A percentile compares a stretch with the other conserved stretches of the same genome.
Evolutionary conservation across 1,140 invertebrate genomes (phyloP).

Genomic region (Brachionus plicatilis): DNA sequence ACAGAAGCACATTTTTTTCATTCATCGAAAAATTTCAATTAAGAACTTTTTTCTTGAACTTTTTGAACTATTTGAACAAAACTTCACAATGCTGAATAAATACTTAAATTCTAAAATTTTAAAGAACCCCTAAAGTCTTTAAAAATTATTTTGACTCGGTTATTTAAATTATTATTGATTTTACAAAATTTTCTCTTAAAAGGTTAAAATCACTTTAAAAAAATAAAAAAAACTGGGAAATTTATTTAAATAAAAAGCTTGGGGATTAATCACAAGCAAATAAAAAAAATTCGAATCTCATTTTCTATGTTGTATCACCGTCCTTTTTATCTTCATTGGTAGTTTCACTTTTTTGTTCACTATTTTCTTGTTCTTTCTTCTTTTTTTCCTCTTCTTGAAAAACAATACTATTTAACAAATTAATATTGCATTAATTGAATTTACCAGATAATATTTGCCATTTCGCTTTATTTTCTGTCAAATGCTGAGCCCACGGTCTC

Average conservation of each 20-base stretch:
- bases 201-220: not conserved
- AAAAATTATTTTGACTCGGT: no score
- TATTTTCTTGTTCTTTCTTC: not conserved
- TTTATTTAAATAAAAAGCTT: not conserved
- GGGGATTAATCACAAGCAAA: not conserved
- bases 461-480: constrained; percentile 29
- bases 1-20: no score
- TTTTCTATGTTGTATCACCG: not conserved
- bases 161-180: no score
- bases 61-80: no score
- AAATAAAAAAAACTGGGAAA: not conserved
- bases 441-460: constrained; percentile 35
- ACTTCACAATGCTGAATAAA: no score
- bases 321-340: not conserved
- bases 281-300: not conserved
- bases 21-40: no score
- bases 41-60: no score
- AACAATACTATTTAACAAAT: not conserved
- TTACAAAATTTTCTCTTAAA: no score
- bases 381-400: not conserved
- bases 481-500: constrained; percentile 25
- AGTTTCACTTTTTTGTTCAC: not conserved
- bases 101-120: no score
- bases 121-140: no score
- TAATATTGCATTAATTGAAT: not conserved